phyloP scores from a whole-genome alignment of 1,140 invertebrate genomes.

The Drosophila punjabiensis region DNA sequence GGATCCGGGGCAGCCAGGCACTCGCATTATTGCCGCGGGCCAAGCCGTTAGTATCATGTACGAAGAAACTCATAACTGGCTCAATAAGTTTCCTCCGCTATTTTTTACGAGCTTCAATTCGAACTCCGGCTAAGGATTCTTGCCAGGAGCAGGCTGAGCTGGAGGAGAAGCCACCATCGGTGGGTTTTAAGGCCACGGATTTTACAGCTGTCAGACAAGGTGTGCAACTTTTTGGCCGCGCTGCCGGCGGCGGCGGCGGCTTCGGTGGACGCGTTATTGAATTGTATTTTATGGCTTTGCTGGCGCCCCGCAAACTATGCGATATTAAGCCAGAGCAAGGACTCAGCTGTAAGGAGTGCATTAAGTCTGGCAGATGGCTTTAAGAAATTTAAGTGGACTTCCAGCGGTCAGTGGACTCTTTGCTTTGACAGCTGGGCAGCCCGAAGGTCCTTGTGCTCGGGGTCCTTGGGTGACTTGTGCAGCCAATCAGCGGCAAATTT shows the following conservation, averaged over 20 bases:
- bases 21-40: constrained; percentile 72
- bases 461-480: constrained; percentile 51
- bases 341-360: constrained; percentile 20
- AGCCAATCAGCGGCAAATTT: constrained; percentile 81
- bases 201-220: constrained; percentile 73
- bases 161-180: not conserved
- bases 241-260: constrained; percentile 1
- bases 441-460: constrained; percentile 27
- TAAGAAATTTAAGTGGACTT: constrained; percentile 64
- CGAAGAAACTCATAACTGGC: constrained; percentile 82
- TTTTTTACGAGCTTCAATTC: constrained; percentile 74
- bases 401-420: constrained; percentile 29
- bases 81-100: constrained; percentile 78
- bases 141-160: not conserved
- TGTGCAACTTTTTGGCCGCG: constrained; percentile 40
- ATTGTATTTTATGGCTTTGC: constrained; percentile 81
- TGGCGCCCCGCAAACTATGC: constrained; percentile 68
- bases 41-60: constrained; percentile 80
- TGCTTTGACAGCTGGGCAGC: constrained; percentile 73
- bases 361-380: constrained; percentile 46
- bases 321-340: constrained; percentile 45
- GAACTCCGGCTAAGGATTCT: constrained; percentile 20
- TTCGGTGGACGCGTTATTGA: constrained; percentile 69
- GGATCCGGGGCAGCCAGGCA: constrained; percentile 26
- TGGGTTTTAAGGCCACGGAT: constrained; percentile 72